phyloP scores from a whole-genome alignment of 2,797 vertebrate genomes.

The Bradypodion ventrale region DNA sequence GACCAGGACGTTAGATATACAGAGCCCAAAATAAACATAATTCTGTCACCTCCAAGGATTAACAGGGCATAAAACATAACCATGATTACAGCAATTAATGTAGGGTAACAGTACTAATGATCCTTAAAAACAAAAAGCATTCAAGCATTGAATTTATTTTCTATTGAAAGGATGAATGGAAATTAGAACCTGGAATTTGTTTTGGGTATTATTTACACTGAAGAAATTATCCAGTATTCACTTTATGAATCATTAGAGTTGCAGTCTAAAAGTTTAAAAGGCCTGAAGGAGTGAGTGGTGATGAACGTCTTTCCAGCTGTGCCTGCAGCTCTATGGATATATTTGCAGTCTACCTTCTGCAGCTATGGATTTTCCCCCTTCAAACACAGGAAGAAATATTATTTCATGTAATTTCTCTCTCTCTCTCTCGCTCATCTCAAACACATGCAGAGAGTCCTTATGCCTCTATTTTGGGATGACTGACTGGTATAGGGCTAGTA shows the following conservation, averaged over 20 bases:
- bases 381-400: no score
- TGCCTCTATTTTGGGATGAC: no score
- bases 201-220: neutral
- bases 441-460: no score
- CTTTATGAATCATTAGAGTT: neutral
- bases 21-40: neutral
- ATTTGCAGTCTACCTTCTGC: no score
- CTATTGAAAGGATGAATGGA: neutral
- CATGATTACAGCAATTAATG: slow-evolving; percentile 9
- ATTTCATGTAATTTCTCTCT: no score
- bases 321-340: neutral
- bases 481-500: no score
- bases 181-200: neutral
- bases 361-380: no score
- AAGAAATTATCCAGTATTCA: neutral
- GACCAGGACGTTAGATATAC: neutral
- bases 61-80: neutral
- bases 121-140: neutral
- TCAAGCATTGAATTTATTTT: neutral
- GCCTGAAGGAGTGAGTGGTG: neutral
- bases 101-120: neutral
- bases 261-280: neutral
- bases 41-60: neutral
- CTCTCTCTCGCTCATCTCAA: no score
- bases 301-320: neutral